These are phyloP conservation scores for Myiotriccus ornatus DNA, from an alignment of 2,797 vertebrate genomes.

Conservation along the genomic window DNA sequence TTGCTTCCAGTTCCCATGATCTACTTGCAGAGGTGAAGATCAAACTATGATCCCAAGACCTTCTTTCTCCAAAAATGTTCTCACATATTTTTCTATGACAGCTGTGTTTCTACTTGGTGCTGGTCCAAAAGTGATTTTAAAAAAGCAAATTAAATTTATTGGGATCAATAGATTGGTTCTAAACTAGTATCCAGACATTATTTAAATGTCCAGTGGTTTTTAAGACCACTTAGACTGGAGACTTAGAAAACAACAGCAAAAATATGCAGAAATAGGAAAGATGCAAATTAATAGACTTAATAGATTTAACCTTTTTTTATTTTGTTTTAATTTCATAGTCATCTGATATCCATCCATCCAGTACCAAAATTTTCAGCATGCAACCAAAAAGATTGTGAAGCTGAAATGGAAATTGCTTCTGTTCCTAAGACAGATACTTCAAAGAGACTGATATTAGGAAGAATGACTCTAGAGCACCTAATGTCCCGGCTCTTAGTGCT, in stretches of 20 bases:
- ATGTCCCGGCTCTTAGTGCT: not conserved
- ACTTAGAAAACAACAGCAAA: not conserved
- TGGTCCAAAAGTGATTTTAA: not conserved
- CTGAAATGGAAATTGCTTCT: not conserved
- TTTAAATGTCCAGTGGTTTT: not conserved
- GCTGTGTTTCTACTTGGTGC: not conserved
- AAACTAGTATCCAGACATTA: not conserved
- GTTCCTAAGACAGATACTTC: not conserved
- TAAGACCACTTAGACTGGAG: not conserved
- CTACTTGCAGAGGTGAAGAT: not conserved
- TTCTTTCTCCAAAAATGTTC: not conserved
- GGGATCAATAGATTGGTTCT: not conserved
- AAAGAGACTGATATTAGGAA: constrained; percentile 20
- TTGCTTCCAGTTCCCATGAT: not conserved
- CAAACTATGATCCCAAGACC: not conserved
- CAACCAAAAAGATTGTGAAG: not conserved
- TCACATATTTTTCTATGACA: not conserved
- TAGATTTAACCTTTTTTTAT: not conserved
- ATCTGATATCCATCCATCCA: not conserved
- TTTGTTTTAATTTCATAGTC: not conserved
- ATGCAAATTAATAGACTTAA: not conserved
- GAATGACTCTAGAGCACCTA: not conserved
- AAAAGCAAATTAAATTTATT: not conserved
- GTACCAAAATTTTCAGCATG: not conserved
- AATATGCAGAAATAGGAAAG: not conserved